phyloP scores from a whole-genome alignment of 2,113 vertebrate genomes.

The Crotalus viridis region DNA sequence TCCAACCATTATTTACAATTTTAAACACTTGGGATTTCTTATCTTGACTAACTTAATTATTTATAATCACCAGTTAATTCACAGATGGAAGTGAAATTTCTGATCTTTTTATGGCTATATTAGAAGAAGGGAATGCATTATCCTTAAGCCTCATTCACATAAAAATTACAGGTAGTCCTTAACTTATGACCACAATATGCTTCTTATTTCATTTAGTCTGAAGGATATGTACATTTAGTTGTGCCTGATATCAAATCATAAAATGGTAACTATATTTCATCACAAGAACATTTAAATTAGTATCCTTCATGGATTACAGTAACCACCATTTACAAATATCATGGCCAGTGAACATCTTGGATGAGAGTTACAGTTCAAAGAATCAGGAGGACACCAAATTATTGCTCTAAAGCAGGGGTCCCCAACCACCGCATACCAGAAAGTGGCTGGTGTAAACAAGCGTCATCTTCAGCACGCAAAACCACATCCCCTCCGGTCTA shows the following conservation, averaged over 20 bases:
- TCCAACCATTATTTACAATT: not conserved
- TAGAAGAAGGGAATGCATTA: not conserved
- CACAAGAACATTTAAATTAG: not conserved
- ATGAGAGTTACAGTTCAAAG: not conserved
- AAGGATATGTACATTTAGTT: not conserved
- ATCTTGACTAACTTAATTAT: not conserved
- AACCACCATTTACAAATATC: not conserved
- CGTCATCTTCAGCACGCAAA: too few relatives aligned
- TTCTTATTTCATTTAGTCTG: not conserved
- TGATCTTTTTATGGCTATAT: not conserved
- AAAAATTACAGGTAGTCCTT: not conserved
- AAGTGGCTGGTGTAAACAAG: too few relatives aligned
- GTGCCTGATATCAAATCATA: not conserved
- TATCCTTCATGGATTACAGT: not conserved
- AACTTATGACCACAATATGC: not conserved
- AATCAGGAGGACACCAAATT: not conserved
- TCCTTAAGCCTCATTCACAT: not conserved
- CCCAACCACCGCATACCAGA: too few relatives aligned
- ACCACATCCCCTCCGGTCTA: too few relatives aligned
- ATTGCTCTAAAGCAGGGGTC: not conserved
- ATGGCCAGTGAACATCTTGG: not conserved
- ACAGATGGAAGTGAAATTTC: not conserved
- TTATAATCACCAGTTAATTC: not conserved
- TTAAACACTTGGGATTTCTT: not conserved
- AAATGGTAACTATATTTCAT: not conserved